Evolutionary conservation across 2,113 vertebrate genomes (phyloP).

Genomic region (Hypomesus transpacificus): DNA sequence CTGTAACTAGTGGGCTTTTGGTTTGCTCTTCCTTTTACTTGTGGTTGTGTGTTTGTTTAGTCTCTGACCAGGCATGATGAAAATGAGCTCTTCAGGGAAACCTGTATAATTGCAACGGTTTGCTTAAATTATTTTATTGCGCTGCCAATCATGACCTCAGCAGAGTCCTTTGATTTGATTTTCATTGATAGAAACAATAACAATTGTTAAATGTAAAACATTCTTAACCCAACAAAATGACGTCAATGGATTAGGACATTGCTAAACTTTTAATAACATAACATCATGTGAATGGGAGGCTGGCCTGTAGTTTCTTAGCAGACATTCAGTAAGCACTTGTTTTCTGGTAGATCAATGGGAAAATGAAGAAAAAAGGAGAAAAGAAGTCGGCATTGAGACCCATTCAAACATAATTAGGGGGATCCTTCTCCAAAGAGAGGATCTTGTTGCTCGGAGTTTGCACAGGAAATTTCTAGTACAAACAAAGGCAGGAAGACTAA

Average conservation of each 20-base stretch:
- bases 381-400: conserved; percentile 22
- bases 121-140: conserved; percentile 10
- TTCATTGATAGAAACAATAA: neutral
- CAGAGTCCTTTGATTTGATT: neutral
- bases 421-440: conserved; percentile 28
- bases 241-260: neutral
- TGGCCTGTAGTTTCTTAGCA: neutral
- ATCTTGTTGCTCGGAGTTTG: conserved; percentile 49
- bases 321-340: conserved; percentile 25
- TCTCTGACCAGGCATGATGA: neutral
- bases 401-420: conserved; percentile 28
- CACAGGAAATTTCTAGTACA: conserved; percentile 60
- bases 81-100: conserved; percentile 13
- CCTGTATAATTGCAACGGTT: conserved; percentile 24
- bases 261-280: conserved; percentile 19
- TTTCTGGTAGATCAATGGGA: conserved; percentile 17
- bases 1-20: conserved; percentile 37
- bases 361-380: conserved; percentile 12
- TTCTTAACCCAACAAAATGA: neutral
- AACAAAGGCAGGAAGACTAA: conserved; percentile 69
- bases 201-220: neutral
- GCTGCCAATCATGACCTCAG: too few species aligned
- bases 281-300: neutral
- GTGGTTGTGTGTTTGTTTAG: conserved; percentile 4
- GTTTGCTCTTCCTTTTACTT: conserved; percentile 42